Evolutionary conservation across 2,797 vertebrate genomes (phyloP), one percentile per base, ranked within the genome.

Genomic region (Rhyacichthys aspro): DNA sequence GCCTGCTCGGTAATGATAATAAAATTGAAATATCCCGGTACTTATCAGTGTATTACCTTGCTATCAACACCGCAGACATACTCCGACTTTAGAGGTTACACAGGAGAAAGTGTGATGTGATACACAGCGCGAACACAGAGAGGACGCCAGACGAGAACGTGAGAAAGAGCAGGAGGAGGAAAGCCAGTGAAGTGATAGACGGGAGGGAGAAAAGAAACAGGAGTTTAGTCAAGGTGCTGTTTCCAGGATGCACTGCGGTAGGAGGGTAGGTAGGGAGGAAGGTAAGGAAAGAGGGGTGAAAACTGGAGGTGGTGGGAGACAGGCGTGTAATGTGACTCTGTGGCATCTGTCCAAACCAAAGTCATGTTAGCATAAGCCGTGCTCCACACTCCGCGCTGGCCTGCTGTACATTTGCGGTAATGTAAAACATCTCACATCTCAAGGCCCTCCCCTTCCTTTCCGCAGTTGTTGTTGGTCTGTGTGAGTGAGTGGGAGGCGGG

Each of bases 1-100:
- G 78, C 78, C 83, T 83, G 79, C 84, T 86, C 82, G 85, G 88
- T 88, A 91, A 91, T 90, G 86, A 91, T 90, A 88, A 91, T 92
- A 91, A 89, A 91, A 90, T 88, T 90, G 88, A 90, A 93, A 93
- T 91, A 92, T 89, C 89, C 85, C 63, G 77, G 85, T 91, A 89
- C 89, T 92, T 90, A 91, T 88, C 84, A 89, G 86, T 89, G 88
- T 91, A 90, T 91, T 91, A 89, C 85, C 89, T 81, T 55, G 77
- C 88, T 87, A 90, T 92, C 86, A 91, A 90, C 89, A 91, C 88
- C 83, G 85, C 78, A 58, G 78, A 89, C 78, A 77, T 69, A 79
- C 84, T 87, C 81, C 70, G 84, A 78, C 85, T 90, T 82, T 86
- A 80, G 84, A 90, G 85, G 79, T 88, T 84, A 81, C n/a, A 59